phyloP scores from a whole-genome alignment of 2,797 vertebrate genomes.

The Passerculus sandwichensis region DNA sequence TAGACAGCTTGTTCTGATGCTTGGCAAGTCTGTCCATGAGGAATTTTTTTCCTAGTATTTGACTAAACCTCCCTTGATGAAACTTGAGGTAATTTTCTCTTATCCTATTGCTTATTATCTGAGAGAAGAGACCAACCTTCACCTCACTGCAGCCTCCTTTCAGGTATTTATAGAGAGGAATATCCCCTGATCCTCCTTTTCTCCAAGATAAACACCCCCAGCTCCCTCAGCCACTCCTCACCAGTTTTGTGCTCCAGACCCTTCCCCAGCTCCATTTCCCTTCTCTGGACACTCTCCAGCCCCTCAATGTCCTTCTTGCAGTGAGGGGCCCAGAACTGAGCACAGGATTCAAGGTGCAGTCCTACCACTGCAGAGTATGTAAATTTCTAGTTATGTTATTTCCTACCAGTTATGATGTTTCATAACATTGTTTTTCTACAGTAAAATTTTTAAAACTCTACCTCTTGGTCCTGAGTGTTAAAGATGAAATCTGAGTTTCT shows the following conservation, averaged over 20 bases:
- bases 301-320: fast-evolving
- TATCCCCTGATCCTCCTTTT: neutral
- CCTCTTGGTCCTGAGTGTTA: neutral
- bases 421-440: neutral
- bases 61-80: neutral
- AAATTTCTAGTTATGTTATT: neutral
- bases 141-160: neutral
- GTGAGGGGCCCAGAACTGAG: fast-evolving
- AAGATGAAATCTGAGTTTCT: neutral
- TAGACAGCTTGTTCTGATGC: neutral
- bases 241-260: fast-evolving
- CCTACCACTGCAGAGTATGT: neutral
- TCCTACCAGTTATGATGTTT: neutral
- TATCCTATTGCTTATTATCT: neutral
- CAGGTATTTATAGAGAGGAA: fast-evolving
- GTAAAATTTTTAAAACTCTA: neutral
- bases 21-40: neutral
- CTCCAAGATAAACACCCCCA: fast-evolving
- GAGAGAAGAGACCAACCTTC: fast-evolving
- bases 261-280: fast-evolving
- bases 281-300: fast-evolving
- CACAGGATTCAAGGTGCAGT: fast-evolving
- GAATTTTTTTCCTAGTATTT: neutral
- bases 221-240: fast-evolving
- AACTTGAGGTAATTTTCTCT: neutral